phyloP scores from a whole-genome alignment of 2,797 vertebrate species.

The Silurus lanzhouensis region DNA sequence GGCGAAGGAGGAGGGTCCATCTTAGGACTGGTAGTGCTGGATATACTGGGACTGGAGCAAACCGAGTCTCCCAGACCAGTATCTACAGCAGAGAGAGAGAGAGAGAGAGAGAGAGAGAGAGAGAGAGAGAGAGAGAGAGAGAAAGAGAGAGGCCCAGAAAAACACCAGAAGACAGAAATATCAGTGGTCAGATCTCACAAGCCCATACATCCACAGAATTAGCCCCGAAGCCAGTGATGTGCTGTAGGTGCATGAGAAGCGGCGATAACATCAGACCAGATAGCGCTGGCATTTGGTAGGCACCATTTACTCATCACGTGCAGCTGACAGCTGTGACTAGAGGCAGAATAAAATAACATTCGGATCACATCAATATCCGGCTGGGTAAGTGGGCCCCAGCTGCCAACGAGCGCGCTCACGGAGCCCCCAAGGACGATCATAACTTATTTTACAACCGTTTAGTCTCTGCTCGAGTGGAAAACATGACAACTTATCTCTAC shows the following conservation, averaged over 20 bases:
- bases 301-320: slow-evolving; percentile 79
- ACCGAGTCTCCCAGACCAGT: slow-evolving; percentile 89
- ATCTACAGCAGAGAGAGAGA: slow-evolving; percentile 70
- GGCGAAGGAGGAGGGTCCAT: slow-evolving; percentile 94
- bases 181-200: slow-evolving; percentile 34
- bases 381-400: slow-evolving; percentile 43
- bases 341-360: slow-evolving; percentile 98
- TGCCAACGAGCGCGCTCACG: slow-evolving; percentile 83
- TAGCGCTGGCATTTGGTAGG: slow-evolving; percentile 52
- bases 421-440: slow-evolving; percentile 96
- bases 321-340: slow-evolving; percentile 91
- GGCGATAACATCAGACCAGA: slow-evolving; percentile 61
- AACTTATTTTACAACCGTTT: slow-evolving; percentile 99
- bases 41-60: slow-evolving; percentile 94
- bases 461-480: slow-evolving; percentile 99
- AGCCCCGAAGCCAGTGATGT: slow-evolving; percentile 32
- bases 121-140: slow-evolving; percentile 7
- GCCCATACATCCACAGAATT: slow-evolving; percentile 18
- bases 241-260: slow-evolving; percentile 53
- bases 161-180: slow-evolving; percentile 35
- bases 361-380: slow-evolving; percentile 93
- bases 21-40: slow-evolving; percentile 93
- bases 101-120: slow-evolving; percentile 28
- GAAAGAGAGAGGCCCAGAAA: slow-evolving; percentile 22
- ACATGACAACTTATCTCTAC: slow-evolving; percentile 98